Evolutionary conservation across 2,888 invertebrate genomes (phyloP).

Genomic region (Andrena dorsata): DNA sequence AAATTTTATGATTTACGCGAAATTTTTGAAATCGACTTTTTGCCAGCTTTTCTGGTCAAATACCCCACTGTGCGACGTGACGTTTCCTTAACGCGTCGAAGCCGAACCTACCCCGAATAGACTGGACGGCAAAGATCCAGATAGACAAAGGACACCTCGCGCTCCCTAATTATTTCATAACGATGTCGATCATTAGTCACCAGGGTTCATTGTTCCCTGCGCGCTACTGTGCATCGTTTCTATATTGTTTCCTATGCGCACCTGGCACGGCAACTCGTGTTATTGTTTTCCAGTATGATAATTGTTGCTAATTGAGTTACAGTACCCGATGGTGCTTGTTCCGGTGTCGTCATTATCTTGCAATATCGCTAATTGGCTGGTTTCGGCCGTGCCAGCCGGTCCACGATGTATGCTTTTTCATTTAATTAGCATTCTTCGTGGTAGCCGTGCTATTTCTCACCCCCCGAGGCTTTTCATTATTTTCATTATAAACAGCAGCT

Average conservation of each 20-base stretch:
- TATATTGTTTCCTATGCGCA: background rate
- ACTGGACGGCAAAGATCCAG: too few relatives aligned
- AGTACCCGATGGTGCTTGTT: constrained; percentile 11
- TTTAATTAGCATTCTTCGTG: constrained; percentile 21
- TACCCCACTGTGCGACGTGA: too few relatives aligned
- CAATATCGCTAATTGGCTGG: constrained; percentile 31
- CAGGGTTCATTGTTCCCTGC: background rate
- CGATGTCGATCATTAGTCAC: background rate
- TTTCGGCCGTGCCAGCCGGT: constrained; percentile 17
- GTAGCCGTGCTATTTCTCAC: background rate
- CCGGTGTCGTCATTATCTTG: constrained; percentile 21
- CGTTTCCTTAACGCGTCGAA: too few relatives aligned
- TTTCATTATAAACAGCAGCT: background rate
- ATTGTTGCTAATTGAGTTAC: constrained; percentile 32
- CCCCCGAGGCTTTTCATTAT: background rate
- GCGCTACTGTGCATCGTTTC: background rate
- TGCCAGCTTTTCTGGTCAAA: too few relatives aligned
- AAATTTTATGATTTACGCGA: too few relatives aligned
- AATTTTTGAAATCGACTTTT: too few relatives aligned
- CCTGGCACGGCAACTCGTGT: background rate
- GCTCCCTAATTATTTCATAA: background rate
- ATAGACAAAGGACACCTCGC: background rate
- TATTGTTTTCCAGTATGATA: constrained; percentile 31
- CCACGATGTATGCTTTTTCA: constrained; percentile 15
- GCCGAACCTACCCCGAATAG: too few relatives aligned